These are phyloP conservation scores for Antidorcas marsupialis DNA, from an alignment of 2,113 vertebrate species.

Conservation along the genomic window DNA sequence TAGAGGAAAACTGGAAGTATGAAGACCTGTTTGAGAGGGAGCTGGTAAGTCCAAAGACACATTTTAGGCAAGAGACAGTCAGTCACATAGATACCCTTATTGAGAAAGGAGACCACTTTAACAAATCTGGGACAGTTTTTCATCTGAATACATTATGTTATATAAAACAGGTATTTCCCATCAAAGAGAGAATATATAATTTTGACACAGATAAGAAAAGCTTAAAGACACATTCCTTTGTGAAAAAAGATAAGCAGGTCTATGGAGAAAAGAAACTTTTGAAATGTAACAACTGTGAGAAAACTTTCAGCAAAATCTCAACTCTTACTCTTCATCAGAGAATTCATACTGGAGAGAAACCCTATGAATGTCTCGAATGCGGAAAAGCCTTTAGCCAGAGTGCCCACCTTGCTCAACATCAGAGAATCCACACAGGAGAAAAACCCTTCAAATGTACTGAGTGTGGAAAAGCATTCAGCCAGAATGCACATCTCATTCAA, in stretches of 20 bases:
- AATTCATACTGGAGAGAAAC: conserved; percentile 70
- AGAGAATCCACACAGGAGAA: conserved; percentile 56
- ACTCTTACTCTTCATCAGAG: conserved; percentile 75
- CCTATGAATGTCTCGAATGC: conserved; percentile 51
- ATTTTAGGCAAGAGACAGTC: not conserved
- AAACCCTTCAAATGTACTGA: conserved; percentile 34
- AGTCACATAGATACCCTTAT: not conserved
- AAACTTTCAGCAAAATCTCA: conserved; percentile 75
- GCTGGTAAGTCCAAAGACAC: not conserved
- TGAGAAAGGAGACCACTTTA: not conserved
- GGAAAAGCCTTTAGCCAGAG: conserved; percentile 56
- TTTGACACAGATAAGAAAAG: conserved; percentile 3
- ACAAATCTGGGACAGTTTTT: not conserved
- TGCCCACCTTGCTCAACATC: conserved; percentile 53
- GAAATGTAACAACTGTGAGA: conserved; percentile 50
- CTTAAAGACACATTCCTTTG: not conserved
- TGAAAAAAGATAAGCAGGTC: not conserved
- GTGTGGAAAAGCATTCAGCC: conserved; percentile 59
- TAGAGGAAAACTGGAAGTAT: not conserved
- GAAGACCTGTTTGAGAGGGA: not conserved
- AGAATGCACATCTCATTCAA: conserved; percentile 29
- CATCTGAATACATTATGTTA: not conserved
- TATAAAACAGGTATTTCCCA: conserved; percentile 3
- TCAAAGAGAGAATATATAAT: not conserved
- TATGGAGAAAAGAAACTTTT: conserved; percentile 41